Evolutionary conservation across 2,888 invertebrate genomes (phyloP), one percentile per base, ranked within the genome.

Genomic region (Frankliniella intonsa): DNA sequence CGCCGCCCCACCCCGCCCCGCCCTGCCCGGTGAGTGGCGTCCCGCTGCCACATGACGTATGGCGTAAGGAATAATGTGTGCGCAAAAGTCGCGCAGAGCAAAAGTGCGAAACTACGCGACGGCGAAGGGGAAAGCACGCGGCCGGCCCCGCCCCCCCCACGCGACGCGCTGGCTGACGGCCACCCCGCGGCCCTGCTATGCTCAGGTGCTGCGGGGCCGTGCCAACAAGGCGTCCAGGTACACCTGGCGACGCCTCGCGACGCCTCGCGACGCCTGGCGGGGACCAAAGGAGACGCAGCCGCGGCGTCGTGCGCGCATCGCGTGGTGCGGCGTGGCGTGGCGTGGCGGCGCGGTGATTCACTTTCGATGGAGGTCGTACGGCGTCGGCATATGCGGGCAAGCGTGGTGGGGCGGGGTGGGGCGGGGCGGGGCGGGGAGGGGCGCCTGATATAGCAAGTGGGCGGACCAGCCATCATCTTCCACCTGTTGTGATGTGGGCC

Each of bases 291-390:
- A 2, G 62, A 7, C 62, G n/a, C 62, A 14, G 17, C 62, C 7
- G 7, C 55, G 3, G 55, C 55, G 14, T 10, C 14, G 19, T n/a
- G 14, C 17, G 62, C 62, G 19, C 55, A 55, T 12, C 62, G 19
- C 11, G 62, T n/a, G n/a, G 62, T 14, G 19, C 2, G 55, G 17
- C 55, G 14, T 17, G 55, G 55, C 55, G 55, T 12, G 55, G 17
- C 55, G n/a, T n/a, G 62, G 62, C 62, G 10, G 62, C 19, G 62
- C 69, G 25, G 69, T 76, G 69, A 76, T 76, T 76, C 69, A 76
- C 69, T 76, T 76, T 76, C 69, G 69, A 76, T 76, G 69, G 69
- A 76, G 69, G 69, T 76, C 69, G 62, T 62, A 76, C 69, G 69
- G 12, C 38, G 5, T 25, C 25, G 22, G 22, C 69, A 22, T n/a